Evolutionary conservation across 92 coral and sea anemone genomes (phyloP), one percentile per base, ranked within the genome.

Genomic region (Porites evermanni): DNA sequence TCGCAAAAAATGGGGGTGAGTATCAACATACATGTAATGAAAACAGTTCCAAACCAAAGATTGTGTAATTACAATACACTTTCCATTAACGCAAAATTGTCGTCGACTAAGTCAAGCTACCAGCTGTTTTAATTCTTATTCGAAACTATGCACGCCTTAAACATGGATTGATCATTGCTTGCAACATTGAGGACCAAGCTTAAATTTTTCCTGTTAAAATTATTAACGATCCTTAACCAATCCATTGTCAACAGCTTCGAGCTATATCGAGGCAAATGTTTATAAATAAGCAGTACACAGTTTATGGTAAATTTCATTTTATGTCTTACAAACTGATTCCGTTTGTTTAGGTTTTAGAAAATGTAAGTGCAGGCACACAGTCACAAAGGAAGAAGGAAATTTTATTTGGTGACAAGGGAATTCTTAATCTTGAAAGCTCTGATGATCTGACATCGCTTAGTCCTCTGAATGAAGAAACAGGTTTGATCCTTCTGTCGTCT

Each of bases 401-500:
- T 59, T 81, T 47, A 52, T 8, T 54, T 16, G 78, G 44, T 9
- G 78, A 70, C 11, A 88, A 81, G 83, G 78, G 71, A 82, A 78
- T n/a, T 10, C 29, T 26, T 20, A 72, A 81, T 63, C 54, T 67
- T 32, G 72, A 63, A 20, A 80, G 65, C 19, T 58, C 84, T 23
- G 82, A 90, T 56, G 94, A 94, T 68, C 86, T 93, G 83, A 94
- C 98, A 47, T 71, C 92, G 47, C 66, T 94, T 64, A 90, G 80
- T 79, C 94, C 95, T 61, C 88, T 94, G 78, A 93, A 82, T 74
- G 98, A 94, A 83, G 82, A 89, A 54, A 84, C 93, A 89, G 97
- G 97, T 94, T 78, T 59, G 94, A 67, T 26, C 29, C 7, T 44
- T 51, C 17, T 65, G 74, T 69, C 23, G 64, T 67, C 23, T 24